Evolutionary conservation across 2,797 vertebrate genomes (phyloP).

Genomic region (Cuniculus paca): DNA sequence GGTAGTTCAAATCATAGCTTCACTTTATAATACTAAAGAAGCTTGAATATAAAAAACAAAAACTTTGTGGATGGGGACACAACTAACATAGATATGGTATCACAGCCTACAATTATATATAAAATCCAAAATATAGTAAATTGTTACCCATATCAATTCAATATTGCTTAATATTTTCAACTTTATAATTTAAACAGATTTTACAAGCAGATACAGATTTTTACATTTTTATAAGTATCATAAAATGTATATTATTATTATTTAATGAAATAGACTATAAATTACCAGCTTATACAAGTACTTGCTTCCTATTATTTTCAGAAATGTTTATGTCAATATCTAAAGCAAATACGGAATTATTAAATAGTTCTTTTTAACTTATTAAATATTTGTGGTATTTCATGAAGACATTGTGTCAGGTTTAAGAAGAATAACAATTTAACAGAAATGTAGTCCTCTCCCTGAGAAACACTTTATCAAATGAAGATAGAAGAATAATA

Average conservation of each 20-base stretch:
- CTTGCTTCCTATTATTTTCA: not conserved
- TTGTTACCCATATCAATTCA: not conserved
- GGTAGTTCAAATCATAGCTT: not conserved
- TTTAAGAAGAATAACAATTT: slow-evolving; percentile 17
- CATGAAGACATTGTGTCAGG: not conserved
- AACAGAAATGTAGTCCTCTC: slow-evolving; percentile 1
- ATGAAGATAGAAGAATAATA: not conserved
- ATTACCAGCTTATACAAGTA: not conserved
- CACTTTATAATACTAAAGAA: not conserved
- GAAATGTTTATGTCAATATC: not conserved
- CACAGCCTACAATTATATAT: not conserved
- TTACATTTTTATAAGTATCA: not conserved
- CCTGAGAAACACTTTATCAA: not conserved
- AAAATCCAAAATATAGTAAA: not conserved
- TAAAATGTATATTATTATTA: slow-evolving; percentile 45
- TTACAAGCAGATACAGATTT: not conserved
- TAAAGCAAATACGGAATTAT: slow-evolving; percentile 1
- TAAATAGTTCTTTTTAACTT: slow-evolving; percentile 10
- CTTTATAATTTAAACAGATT: not conserved
- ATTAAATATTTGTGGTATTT: not conserved
- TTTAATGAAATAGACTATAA: slow-evolving; percentile 4
- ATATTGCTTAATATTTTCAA: not conserved
- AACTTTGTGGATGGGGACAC: not conserved
- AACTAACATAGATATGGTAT: not conserved
- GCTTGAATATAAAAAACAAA: not conserved